Base-by-base conservation (phyloP, 2,797 vertebrate species). In the Garrulus glandarius region DNA sequence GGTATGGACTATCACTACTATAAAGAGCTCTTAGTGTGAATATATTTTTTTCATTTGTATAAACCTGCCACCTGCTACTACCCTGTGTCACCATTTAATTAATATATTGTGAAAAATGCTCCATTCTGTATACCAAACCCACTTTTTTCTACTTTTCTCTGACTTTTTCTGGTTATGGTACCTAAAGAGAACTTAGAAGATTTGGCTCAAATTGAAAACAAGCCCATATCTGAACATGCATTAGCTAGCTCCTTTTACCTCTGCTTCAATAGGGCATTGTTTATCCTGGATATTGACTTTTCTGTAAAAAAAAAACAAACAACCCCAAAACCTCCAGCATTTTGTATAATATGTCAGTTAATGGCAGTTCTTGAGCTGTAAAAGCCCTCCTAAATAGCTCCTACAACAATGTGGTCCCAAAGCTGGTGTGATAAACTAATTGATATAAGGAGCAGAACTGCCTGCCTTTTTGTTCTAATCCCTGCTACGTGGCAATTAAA, bases 281-380 rank as follows among this genome's bases (percentile, higher is more conserved):
- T 94, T 91, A 70, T 56, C 15, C 60, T 57, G 26, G 37, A 64
- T 68, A 75, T 5, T 78, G 67, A 80, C 3, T 5, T 23, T 65
- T 50, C 59, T 74, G 29, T 44, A 16, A 60, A 46, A 82, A 8
- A 50, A 36, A 13, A 11, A 5, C 7, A 7, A 24, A 17, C n/a
- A n/a, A n/a, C n/a, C n/a, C n/a, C n/a, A 29, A 26, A 10, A 6
- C 4, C 24, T 5, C 6, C 23, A 22, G 14, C 5, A 50, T 60
- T 84, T 87, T 71, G 27, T 76, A 8, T 36, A 87, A 39, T 57
- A 20, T 16, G 17, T 47, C 85, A 70, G 39, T 64, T 81, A 91
- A 90, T 52, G 46, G 34, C 20, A 95, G 67, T 64, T 94, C 76
- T 79, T 63, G 85, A 96, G 47, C 39, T 87, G n/a, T 50, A 67